Percentiles rank a stretch among this genome's conserved stretches.
Evolutionary conservation across 2,888 invertebrate genomes (phyloP).

Genomic region (Pseudanteris insignis): DNA sequence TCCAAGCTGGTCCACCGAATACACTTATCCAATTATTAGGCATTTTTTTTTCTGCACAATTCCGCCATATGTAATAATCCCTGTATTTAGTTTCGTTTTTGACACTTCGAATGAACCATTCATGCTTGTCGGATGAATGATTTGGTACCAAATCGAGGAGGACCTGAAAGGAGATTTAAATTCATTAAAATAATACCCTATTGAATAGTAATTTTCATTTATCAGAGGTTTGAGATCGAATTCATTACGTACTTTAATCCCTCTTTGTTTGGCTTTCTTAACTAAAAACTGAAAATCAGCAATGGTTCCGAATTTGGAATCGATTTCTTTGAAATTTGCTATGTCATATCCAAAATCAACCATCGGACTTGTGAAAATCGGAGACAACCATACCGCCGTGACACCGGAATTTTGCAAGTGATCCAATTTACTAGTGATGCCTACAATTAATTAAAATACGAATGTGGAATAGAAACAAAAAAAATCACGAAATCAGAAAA

Average conservation of each 20-base stretch:
- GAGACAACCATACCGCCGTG: conserved; percentile 84
- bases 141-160: conserved; percentile 76
- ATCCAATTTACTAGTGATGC: conserved; percentile 68
- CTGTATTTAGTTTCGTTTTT: conserved; percentile 58
- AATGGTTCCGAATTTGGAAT: conserved; percentile 78
- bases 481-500: background rate
- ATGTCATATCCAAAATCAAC: conserved; percentile 90
- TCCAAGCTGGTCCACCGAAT: conserved; percentile 70
- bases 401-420: conserved; percentile 65
- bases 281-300: conserved; percentile 75
- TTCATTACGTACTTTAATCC: conserved; percentile 19
- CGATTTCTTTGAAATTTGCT: conserved; percentile 78
- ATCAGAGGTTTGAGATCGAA: conserved; percentile 43
- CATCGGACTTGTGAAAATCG: conserved; percentile 85
- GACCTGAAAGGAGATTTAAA: no score
- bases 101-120: conserved; percentile 69
- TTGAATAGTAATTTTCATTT: conserved; percentile 3
- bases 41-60: conserved; percentile 55
- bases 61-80: conserved; percentile 69
- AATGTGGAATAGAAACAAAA: no score
- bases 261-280: conserved; percentile 67
- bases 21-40: conserved; percentile 68
- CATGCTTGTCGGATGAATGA: conserved; percentile 68
- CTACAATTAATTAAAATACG: conserved; percentile 2
- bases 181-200: conserved; percentile 68